Evolutionary conservation across 1,140 invertebrate genomes (phyloP).

Genomic region (Cepaea nemoralis): DNA sequence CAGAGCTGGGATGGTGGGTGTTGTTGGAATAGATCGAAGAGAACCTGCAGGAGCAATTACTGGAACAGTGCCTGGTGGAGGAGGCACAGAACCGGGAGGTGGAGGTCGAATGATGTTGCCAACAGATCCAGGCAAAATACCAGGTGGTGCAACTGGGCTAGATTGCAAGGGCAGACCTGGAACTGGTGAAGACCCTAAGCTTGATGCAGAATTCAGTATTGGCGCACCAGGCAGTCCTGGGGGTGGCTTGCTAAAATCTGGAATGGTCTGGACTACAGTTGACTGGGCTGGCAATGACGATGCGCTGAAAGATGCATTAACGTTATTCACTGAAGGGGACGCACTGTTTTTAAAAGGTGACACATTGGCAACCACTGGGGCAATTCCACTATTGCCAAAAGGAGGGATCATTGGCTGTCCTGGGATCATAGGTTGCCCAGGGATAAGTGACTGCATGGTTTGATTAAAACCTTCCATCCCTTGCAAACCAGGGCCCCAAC

Average conservation of each 20-base stretch:
- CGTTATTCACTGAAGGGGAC: not conserved
- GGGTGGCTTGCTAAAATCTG: conserved; percentile 43
- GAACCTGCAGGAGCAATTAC: conserved; percentile 15
- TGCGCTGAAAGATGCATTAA: not conserved
- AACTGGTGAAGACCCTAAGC: conserved; percentile 28
- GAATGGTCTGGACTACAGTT: not conserved
- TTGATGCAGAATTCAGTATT: conserved; percentile 23
- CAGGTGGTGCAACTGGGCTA: conserved; percentile 20
- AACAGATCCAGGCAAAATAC: conserved; percentile 7
- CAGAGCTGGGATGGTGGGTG: conserved; percentile 35
- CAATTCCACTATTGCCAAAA: not conserved
- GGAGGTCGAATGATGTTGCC: conserved; percentile 22
- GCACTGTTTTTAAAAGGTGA: not conserved
- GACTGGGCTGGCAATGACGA: conserved; percentile 11
- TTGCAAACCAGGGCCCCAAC: conserved; percentile 9
- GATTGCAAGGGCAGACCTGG: conserved; percentile 32
- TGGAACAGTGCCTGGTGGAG: conserved; percentile 42
- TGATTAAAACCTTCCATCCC: conserved; percentile 37
- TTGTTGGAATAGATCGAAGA: not conserved
- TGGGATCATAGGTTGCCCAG: conserved; percentile 39
- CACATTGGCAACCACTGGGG: not conserved
- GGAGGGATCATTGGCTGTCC: conserved; percentile 20
- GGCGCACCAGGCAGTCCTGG: conserved; percentile 34
- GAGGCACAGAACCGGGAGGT: conserved; percentile 30
- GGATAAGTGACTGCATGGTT: conserved; percentile 14